Evolutionary conservation across 2,113 vertebrate genomes (phyloP), one percentile per base, ranked within the genome.

Genomic region (Typhlomys cinereus): DNA sequence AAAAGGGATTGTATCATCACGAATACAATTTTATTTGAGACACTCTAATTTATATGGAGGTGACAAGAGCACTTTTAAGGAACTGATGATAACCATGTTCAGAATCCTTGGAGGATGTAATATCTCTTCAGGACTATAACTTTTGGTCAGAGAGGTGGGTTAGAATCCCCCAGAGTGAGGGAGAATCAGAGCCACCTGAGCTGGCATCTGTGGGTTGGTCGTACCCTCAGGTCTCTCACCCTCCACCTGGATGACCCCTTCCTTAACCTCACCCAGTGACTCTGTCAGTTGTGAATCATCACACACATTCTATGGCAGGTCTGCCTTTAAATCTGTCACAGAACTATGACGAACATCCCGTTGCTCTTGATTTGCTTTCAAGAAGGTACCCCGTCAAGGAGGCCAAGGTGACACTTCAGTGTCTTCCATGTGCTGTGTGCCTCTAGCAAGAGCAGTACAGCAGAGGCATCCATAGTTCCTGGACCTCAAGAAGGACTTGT

Each of bases 361-460:
- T 64, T 67, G 20, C 69, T 90, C 64, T 92, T 52, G 62, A 90
- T 91, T 69, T 48, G 39, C 92, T 52, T 50, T 39, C 44, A 83
- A 67, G 27, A 69, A 44, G 91, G 36, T 62, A 44, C 6, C 39
- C 83, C 64, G 94, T 81, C 59, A 67, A 1, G 39, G 23, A 31
- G 57, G 39, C 50, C 46, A 79, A 23, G 25, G 13, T 66, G 46
- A 69, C 64, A 39, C 1, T 8, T 7, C 76, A n/a, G 25, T 36
- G 10, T 31, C 91, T 57, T 73, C 41, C 39, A 13, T 41, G 11
- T 46, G 25, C 44, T 50, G 2, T 64, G 62, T 25, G 41, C 86
- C 21, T 88, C 0, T 23, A 5, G 34, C 25, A 54, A 57, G 44
- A 83, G 57, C 69, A 75, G 46, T 61, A 50, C 48, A 50, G 31